Conservation (phyloP, 1,140 invertebrate species). For the Heliconius hewitsoni region DNA sequence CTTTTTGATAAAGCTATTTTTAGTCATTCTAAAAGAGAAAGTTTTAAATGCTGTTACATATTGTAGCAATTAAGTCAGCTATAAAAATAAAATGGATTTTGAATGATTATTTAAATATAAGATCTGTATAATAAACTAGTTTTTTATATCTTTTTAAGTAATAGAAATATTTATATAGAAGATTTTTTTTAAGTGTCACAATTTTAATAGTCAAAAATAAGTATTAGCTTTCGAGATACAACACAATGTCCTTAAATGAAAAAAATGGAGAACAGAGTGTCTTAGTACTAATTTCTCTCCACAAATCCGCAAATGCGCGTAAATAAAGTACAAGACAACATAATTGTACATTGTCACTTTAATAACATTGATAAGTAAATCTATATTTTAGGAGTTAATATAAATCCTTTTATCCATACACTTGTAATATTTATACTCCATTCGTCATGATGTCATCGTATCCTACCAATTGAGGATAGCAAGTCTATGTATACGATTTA, state of each 20-base stretch:
- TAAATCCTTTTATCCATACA: background rate
- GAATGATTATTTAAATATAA: background rate
- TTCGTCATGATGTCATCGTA: conserved; percentile 36
- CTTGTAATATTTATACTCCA: conserved; percentile 28
- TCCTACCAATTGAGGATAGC: conserved; percentile 29
- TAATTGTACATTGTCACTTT: background rate
- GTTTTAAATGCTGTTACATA: background rate
- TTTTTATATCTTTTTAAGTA: background rate
- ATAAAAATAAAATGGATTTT: background rate
- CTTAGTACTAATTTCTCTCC: background rate
- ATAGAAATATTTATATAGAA: background rate
- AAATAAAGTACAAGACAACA: background rate
- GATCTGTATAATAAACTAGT: background rate
- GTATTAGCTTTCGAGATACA: no score
- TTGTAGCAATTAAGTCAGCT: background rate
- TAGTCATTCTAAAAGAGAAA: background rate
- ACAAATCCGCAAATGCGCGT: background rate
- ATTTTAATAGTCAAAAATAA: background rate
- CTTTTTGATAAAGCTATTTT: background rate
- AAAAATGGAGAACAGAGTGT: background rate
- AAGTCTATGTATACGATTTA: conserved; percentile 15
- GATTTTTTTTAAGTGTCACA: background rate
- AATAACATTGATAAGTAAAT: background rate
- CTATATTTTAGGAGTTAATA: background rate
- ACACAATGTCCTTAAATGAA: background rate